Conservation (phyloP, 1,140 invertebrate species). For the Apolygus lucorum region DNA sequence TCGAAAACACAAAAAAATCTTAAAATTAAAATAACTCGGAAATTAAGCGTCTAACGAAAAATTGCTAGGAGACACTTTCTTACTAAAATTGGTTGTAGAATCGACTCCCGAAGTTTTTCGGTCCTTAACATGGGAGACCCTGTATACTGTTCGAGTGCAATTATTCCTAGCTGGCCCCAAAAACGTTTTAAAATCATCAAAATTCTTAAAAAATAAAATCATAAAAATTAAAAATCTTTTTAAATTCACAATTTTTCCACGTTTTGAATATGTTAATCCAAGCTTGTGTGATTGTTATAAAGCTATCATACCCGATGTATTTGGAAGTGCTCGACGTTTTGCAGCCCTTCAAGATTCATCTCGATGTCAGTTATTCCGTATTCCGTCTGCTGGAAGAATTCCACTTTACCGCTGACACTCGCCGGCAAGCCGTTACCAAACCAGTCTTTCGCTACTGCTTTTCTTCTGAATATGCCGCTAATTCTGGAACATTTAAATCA, state of each 20-base stretch:
- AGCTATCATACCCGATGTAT: constrained; percentile 61
- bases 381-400: constrained; percentile 73
- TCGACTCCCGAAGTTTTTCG: no score
- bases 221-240: not conserved
- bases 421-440: constrained; percentile 63
- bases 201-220: not conserved
- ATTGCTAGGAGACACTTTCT: no score
- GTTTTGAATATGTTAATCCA: not conserved
- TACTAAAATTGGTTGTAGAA: no score
- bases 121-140: no score
- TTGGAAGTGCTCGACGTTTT: constrained; percentile 62
- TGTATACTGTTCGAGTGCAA: no score
- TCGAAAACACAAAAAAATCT: no score
- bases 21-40: no score
- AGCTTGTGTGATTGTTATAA: not conserved
- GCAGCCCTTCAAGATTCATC: constrained; percentile 63
- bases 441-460: constrained; percentile 79
- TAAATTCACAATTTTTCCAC: not conserved
- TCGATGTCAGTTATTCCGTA: constrained; percentile 74
- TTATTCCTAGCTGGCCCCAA: not conserved
- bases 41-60: no score
- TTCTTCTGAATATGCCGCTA: constrained; percentile 60
- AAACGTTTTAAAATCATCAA: not conserved
- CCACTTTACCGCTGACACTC: constrained; percentile 60
- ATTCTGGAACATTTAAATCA: constrained; percentile 58